phyloP scores from a whole-genome alignment of 2,113 vertebrate species.

The Falcunculus frontatus region DNA sequence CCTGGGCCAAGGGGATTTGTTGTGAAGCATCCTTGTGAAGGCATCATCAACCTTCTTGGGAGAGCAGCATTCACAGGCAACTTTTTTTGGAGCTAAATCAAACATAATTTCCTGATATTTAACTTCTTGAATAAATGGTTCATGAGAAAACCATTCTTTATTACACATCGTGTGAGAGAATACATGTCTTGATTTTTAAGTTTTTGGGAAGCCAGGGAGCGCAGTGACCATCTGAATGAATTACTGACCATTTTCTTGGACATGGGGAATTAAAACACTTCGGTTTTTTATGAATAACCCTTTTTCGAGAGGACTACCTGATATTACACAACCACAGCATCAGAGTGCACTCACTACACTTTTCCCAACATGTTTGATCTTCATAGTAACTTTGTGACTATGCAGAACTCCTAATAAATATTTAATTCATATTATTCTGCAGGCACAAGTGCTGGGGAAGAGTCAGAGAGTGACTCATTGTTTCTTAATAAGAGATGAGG shows the following conservation, averaged over 20 bases:
- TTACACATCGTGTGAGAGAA: accelerated
- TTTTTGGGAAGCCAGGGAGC: neutral
- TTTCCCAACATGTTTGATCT: neutral
- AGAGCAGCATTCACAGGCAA: neutral
- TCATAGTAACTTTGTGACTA: neutral
- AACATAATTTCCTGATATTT: neutral
- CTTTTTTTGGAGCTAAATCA: neutral
- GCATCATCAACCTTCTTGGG: neutral
- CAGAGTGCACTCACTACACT: neutral
- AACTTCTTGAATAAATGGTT: neutral
- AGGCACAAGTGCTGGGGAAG: neutral
- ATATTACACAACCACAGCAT: neutral
- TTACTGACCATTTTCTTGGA: neutral
- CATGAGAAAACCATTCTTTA: accelerated
- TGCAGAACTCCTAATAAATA: slow-evolving; percentile 22
- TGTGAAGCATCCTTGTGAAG: neutral
- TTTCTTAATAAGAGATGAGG: neutral
- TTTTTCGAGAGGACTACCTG: neutral
- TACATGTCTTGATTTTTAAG: accelerated
- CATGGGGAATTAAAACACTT: neutral
- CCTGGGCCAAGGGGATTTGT: accelerated
- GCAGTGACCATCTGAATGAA: neutral
- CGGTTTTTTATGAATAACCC: neutral
- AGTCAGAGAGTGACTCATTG: slow-evolving; percentile 45
- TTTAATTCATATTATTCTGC: slow-evolving; percentile 19